These are phyloP conservation scores for Drosophila affinis DNA, from an alignment of 2,888 invertebrate genomes.

Conservation along the genomic window DNA sequence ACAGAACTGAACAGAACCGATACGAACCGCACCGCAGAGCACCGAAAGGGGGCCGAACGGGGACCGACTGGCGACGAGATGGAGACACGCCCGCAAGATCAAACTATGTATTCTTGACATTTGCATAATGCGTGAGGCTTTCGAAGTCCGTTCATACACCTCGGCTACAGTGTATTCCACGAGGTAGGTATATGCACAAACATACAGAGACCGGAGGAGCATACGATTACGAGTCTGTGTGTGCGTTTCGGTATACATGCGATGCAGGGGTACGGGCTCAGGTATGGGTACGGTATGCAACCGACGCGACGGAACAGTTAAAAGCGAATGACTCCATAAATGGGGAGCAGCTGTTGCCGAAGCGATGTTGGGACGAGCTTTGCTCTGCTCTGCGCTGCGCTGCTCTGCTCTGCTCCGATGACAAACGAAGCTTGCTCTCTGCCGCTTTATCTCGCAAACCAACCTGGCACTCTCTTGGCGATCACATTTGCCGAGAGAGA, in stretches of 20 bases:
- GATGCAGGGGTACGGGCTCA: neutral
- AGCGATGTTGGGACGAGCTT: neutral
- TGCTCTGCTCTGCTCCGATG: neutral
- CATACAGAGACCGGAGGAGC: neutral
- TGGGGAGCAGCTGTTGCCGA: conserved; percentile 72
- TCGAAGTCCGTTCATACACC: neutral
- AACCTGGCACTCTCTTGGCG: neutral
- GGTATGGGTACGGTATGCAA: conserved; percentile 36
- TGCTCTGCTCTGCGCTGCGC: conserved; percentile 30
- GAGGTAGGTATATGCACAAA: neutral
- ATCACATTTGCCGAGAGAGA: conserved; percentile 25
- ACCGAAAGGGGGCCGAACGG: neutral
- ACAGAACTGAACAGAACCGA: neutral
- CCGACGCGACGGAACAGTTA: conserved; percentile 68
- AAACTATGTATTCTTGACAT: conserved; percentile 50
- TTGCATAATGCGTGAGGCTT: conserved; percentile 50
- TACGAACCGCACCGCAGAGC: conserved; percentile 20
- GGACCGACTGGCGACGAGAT: conserved; percentile 1
- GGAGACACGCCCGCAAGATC: conserved; percentile 43
- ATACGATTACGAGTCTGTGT: neutral
- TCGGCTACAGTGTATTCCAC: neutral
- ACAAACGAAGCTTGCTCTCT: neutral
- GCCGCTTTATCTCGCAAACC: neutral
- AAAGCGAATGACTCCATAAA: conserved; percentile 69
- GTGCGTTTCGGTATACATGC: neutral